These are phyloP conservation scores for Hydrolagus affinis DNA, from an alignment of 2,113 vertebrate species.

Conservation along the genomic window DNA sequence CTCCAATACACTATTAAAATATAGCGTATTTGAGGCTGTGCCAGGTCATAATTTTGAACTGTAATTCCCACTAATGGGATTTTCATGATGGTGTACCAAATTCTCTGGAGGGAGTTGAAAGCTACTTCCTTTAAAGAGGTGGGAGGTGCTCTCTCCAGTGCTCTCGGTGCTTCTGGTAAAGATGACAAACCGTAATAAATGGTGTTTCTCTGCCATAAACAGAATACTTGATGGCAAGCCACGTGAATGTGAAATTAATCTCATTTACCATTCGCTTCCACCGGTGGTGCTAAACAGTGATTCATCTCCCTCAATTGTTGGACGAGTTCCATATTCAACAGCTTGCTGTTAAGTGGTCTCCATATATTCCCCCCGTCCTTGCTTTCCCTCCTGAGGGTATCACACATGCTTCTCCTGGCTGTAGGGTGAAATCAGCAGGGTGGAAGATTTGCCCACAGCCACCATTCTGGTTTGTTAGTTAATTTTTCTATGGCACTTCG, in stretches of 20 bases:
- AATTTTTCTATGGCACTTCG: neutral
- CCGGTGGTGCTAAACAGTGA: neutral
- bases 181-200: constrained; percentile 28
- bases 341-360: neutral
- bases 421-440: neutral
- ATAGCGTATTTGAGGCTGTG: constrained; percentile 14
- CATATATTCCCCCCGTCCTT: constrained; percentile 4
- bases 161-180: neutral
- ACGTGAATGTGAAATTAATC: constrained; percentile 24
- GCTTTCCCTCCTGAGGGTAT: no score
- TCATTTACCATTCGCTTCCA: constrained; percentile 9
- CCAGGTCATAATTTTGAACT: constrained; percentile 30
- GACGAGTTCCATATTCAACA: constrained; percentile 9
- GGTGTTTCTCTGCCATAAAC: constrained; percentile 27
- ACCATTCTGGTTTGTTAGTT: neutral
- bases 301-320: no score
- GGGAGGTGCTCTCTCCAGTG: neutral
- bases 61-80: constrained; percentile 31
- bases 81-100: constrained; percentile 27
- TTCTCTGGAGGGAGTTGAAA: constrained; percentile 27
- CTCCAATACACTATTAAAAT: constrained; percentile 24
- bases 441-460: neutral
- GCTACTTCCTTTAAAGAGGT: constrained; percentile 21
- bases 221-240: constrained; percentile 14
- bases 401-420: neutral